phyloP scores from a whole-genome alignment of 2,888 invertebrate genomes.

The Parnassius glacialis region DNA sequence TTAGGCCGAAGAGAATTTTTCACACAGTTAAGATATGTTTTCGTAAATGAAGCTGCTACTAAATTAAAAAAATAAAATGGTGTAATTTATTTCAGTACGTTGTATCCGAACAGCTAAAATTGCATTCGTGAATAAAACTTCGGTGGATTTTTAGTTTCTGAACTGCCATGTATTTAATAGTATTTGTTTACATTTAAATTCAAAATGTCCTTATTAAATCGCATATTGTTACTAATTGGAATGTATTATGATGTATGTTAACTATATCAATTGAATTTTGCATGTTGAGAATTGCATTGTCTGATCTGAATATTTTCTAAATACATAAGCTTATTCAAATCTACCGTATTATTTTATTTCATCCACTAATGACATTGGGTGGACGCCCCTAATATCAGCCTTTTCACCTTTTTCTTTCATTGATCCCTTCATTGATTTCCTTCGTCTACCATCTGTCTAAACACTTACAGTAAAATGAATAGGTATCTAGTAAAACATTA shows the following conservation, averaged over 20 bases:
- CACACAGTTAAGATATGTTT: not conserved
- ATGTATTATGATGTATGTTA: conserved; percentile 1
- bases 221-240: conserved; percentile 8
- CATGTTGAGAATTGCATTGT: conserved; percentile 40
- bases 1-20: conserved; percentile 14
- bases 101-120: not conserved
- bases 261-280: conserved; percentile 29
- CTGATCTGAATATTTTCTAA: conserved; percentile 51
- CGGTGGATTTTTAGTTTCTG: conserved; percentile 7
- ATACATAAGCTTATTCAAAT: conserved; percentile 49
- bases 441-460: too few relatives aligned
- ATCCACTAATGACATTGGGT: not conserved
- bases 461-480: too few relatives aligned
- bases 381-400: too few relatives aligned
- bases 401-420: too few relatives aligned
- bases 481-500: too few relatives aligned
- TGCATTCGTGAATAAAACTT: conserved; percentile 2
- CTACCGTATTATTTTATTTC: conserved; percentile 36
- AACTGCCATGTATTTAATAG: conserved; percentile 19
- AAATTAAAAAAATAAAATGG: not conserved
- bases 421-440: too few relatives aligned
- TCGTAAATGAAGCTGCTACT: not conserved
- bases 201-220: conserved; percentile 12
- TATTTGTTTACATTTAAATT: too few relatives aligned
- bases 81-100: not conserved